phyloP scores from a whole-genome alignment of 2,113 vertebrate genomes.

The Gracilinanus agilis region DNA sequence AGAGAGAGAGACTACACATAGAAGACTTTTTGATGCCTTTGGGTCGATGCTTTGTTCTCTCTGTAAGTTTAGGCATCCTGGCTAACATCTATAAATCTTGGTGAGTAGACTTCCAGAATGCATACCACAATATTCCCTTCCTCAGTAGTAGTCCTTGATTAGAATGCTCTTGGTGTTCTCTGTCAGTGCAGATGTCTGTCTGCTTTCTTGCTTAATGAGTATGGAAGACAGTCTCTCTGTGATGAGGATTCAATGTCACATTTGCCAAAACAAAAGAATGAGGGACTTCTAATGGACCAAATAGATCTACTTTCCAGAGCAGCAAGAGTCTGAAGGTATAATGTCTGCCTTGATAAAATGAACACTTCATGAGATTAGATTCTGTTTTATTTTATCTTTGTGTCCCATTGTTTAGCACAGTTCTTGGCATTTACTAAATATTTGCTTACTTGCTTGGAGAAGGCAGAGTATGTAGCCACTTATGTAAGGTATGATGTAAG shows the following conservation, averaged over 20 bases:
- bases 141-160: slow-evolving; percentile 60
- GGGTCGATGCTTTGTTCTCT: slow-evolving; percentile 31
- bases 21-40: neutral
- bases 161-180: slow-evolving; percentile 63
- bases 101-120: neutral
- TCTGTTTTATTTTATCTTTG: neutral
- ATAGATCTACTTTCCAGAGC: neutral
- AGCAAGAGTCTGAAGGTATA: neutral
- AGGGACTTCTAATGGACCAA: slow-evolving; percentile 57
- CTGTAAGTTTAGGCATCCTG: neutral
- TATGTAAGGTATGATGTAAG: too few relatives aligned
- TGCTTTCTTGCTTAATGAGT: slow-evolving; percentile 57
- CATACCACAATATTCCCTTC: neutral
- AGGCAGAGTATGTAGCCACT: neutral
- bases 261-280: slow-evolving; percentile 57
- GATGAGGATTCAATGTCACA: slow-evolving; percentile 54
- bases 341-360: neutral
- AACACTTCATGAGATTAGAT: neutral
- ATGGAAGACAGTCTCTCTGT: slow-evolving; percentile 70
- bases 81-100: slow-evolving; percentile 17
- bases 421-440: neutral
- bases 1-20: neutral
- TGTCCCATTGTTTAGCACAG: neutral
- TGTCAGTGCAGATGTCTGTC: slow-evolving; percentile 74
- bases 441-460: neutral